These are phyloP conservation scores for Trematocara nigrifrons DNA, from an alignment of 2,113 vertebrate genomes.

Conservation along the genomic window DNA sequence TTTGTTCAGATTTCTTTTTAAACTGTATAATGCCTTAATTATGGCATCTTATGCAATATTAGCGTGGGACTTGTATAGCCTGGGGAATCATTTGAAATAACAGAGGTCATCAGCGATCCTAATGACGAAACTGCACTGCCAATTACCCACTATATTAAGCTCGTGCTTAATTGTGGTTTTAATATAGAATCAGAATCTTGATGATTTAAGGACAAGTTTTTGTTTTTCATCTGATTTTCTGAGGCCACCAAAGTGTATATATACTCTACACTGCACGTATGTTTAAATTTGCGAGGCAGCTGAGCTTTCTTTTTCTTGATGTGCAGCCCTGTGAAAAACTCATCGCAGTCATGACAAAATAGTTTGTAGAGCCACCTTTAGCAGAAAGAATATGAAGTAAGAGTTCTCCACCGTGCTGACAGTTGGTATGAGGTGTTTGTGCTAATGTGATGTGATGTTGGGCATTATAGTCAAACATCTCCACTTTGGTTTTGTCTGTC, in stretches of 20 bases:
- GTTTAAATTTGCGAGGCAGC: not conserved
- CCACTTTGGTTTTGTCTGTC: not conserved
- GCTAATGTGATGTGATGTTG: not conserved
- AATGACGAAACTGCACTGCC: not conserved
- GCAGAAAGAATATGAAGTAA: not conserved
- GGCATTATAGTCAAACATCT: not conserved
- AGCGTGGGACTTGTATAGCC: not conserved
- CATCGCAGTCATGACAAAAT: not conserved
- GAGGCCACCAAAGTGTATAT: not conserved
- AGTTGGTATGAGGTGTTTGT: not conserved
- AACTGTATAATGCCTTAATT: not conserved
- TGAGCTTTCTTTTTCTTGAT: not conserved
- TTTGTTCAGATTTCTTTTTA: not conserved
- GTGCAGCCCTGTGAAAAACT: not conserved
- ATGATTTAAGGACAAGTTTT: not conserved
- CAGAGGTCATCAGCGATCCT: not conserved
- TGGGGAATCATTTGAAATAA: not conserved
- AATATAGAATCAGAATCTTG: not conserved
- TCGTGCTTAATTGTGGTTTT: not conserved
- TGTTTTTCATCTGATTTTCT: not conserved
- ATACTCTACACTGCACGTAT: not conserved
- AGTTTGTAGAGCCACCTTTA: not conserved
- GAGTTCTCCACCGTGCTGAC: not conserved
- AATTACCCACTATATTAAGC: not conserved
- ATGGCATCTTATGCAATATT: not conserved